phyloP scores from a whole-genome alignment of 2,797 vertebrate species.

The Pempheris klunzingeri region DNA sequence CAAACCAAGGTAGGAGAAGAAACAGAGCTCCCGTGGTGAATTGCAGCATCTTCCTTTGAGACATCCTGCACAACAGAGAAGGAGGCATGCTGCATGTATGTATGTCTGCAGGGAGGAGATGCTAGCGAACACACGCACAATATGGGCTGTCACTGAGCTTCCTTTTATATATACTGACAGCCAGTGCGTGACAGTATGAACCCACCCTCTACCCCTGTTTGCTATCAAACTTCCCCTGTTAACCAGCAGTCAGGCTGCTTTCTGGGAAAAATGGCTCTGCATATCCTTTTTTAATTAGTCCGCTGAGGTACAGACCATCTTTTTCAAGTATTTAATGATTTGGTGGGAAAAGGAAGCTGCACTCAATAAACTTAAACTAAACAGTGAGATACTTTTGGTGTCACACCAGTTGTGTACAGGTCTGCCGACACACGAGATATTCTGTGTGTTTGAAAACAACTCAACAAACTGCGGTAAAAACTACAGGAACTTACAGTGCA shows the following conservation, averaged over 20 bases:
- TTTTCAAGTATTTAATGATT: neutral
- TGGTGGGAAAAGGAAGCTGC: neutral
- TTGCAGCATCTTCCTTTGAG: neutral
- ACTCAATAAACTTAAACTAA: neutral
- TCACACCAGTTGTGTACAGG: too few species aligned
- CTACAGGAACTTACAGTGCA: constrained; percentile 4
- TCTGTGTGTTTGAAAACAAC: neutral
- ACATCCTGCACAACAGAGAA: constrained; percentile 30
- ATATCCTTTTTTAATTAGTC: neutral
- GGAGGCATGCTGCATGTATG: neutral
- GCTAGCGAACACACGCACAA: neutral
- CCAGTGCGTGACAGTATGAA: neutral
- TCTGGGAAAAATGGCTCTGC: constrained; percentile 36
- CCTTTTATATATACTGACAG: constrained; percentile 45
- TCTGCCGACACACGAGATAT: too few species aligned
- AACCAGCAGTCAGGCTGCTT: neutral
- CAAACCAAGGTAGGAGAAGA: constrained; percentile 4
- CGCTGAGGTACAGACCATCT: neutral
- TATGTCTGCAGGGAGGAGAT: neutral
- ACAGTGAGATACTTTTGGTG: neutral
- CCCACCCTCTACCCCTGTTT: neutral
- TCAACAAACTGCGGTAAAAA: constrained; percentile 1
- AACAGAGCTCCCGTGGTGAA: neutral
- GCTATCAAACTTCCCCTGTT: constrained; percentile 42
- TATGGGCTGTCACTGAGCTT: constrained; percentile 9